Evolutionary conservation across 2,113 vertebrate species (phyloP).

Genomic region (Cepphus grylle): DNA sequence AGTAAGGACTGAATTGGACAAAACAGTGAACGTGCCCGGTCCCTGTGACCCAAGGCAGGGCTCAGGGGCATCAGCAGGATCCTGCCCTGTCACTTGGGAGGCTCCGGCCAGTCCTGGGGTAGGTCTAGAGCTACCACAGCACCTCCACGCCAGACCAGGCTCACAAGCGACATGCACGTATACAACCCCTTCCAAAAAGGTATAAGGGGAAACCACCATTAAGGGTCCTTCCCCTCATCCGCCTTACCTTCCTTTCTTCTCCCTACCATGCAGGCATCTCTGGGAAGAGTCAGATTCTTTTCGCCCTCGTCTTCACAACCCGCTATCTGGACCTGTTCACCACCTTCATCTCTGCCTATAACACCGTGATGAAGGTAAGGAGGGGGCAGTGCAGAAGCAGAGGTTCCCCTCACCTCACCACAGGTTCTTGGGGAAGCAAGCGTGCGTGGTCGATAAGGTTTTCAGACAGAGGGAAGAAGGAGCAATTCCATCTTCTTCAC

Average conservation of each 20-base stretch:
- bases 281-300: conserved; percentile 82
- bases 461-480: not conserved
- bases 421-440: not conserved
- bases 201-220: rapidly evolving
- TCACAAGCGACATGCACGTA: not conserved
- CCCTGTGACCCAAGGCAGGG: not conserved
- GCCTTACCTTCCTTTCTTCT: not conserved
- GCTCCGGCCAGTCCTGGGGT: not conserved
- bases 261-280: conserved; percentile 72
- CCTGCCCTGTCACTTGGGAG: not conserved
- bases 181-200: not conserved
- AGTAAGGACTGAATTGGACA: not conserved
- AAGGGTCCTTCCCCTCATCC: not conserved
- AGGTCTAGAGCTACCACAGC: not conserved
- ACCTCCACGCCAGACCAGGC: not conserved
- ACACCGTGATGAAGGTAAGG: conserved; percentile 84
- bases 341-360: conserved; percentile 80
- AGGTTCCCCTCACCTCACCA: rapidly evolving
- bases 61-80: not conserved
- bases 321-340: conserved; percentile 82
- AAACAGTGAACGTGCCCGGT: not conserved
- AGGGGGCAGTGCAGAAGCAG: not conserved
- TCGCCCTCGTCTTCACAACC: conserved; percentile 79
- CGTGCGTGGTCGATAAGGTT: not conserved
- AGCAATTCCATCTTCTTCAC: not conserved